Evolutionary conservation across 1,140 invertebrate species (phyloP), one percentile per base, ranked within the genome.

Genomic region (Fopius arisanus): DNA sequence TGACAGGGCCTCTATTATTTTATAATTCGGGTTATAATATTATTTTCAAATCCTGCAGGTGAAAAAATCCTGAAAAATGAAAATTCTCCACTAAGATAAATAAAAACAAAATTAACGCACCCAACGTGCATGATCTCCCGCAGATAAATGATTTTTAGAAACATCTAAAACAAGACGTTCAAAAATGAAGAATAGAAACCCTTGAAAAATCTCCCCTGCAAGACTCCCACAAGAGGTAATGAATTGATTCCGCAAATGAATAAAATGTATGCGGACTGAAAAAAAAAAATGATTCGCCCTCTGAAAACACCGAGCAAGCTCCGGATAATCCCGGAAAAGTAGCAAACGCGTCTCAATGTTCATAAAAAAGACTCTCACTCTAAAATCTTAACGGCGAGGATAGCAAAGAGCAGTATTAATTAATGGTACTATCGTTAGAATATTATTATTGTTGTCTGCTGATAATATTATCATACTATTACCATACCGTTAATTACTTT

Each of bases 401-500:
- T 72, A 72, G 70, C 70, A 72, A 72, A 72, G 70, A 65, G 70
- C 70, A 72, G 28, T 72, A 70, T 43, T 70, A 37, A 62, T 70
- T 63, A 72, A 26, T 72, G 37, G 41, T 41, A 21, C 33, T 72
- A 72, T 72, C 19, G 37, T 67, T 67, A 68, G 37, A 21, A 69
- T 65, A 72, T 62, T 72, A 72, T 65, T 65, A 72, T 72, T 65
- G 63, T 65, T 66, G n/a, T 28, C 48, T 72, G 9, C 19, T 59
- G 54, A 72, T 65, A 72, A 31, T 59, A 59, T 43, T 72, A 37
- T 21, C 28, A 31, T 70, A 59, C 28, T 72, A 21, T 31, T 51
- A 19, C 10, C 28, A 28, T n/a, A n/a, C 12, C 26, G 40, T 41
- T 29, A 29, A 12, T 72, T 19, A 62, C 40, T 72, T 63, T 70